phyloP scores from a whole-genome alignment of 2,113 vertebrate species.

The Labeo rohita region DNA sequence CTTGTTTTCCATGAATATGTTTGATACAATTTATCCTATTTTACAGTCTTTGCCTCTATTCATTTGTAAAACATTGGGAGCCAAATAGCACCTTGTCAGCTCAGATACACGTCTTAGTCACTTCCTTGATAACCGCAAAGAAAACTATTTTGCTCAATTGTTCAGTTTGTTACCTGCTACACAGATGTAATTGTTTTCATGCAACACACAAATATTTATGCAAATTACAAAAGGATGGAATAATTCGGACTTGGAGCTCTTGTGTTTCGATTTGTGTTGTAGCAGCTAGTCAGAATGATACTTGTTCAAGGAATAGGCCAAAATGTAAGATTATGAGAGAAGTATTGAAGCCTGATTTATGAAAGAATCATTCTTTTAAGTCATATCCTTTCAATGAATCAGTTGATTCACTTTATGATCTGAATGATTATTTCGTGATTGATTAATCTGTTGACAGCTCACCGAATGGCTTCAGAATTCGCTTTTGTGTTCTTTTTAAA shows the following conservation, averaged over 20 bases:
- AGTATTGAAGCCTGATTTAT: neutral
- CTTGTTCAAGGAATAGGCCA: neutral
- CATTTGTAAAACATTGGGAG: conserved; percentile 45
- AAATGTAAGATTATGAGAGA: neutral
- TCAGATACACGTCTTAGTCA: conserved; percentile 35
- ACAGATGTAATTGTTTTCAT: conserved; percentile 33
- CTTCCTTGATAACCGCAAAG: conserved; percentile 42
- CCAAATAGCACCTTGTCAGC: conserved; percentile 52
- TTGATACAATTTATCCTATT: conserved; percentile 4
- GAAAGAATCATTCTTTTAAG: neutral
- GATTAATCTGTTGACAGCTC: neutral
- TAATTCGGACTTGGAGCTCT: conserved; percentile 10
- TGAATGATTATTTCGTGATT: neutral
- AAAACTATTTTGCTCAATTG: conserved; percentile 41
- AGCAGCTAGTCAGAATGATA: conserved; percentile 8
- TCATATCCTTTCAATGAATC: neutral
- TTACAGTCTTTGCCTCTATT: conserved; percentile 41
- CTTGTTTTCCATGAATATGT: conserved; percentile 20
- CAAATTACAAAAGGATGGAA: conserved; percentile 32
- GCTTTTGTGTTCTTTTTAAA: too few species aligned
- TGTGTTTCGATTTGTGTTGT: conserved; percentile 14
- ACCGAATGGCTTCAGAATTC: too few species aligned
- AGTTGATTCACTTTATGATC: neutral
- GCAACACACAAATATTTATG: conserved; percentile 40
- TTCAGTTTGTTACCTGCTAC: conserved; percentile 39